phyloP scores from a whole-genome alignment of 1,140 invertebrate genomes.

The Drosophila ambigua region DNA sequence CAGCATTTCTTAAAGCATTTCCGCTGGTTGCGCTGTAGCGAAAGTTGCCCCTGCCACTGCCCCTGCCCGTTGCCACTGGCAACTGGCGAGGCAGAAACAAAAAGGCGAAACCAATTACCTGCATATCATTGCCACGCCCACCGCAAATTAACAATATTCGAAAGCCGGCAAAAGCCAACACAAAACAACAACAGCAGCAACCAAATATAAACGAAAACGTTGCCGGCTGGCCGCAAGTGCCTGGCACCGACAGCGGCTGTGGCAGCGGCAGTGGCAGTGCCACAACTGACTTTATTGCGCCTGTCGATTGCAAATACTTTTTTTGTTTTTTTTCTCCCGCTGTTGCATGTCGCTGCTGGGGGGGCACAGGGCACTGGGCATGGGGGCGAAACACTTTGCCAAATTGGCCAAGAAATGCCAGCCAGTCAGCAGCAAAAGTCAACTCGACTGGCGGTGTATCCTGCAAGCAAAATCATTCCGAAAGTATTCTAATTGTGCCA shows the following conservation, averaged over 20 bases:
- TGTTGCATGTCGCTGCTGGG: conserved; percentile 56
- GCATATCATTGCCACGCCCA: conserved; percentile 57
- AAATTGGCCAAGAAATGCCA: conserved; percentile 74
- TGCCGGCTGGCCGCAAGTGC: conserved; percentile 56
- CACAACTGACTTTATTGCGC: conserved; percentile 64
- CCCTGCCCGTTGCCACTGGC: conserved; percentile 22
- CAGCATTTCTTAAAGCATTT: conserved; percentile 28
- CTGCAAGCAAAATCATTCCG: too few relatives aligned
- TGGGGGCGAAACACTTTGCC: conserved; percentile 68
- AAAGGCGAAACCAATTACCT: conserved; percentile 53
- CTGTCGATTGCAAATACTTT: conserved; percentile 67
- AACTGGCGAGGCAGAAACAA: conserved; percentile 49
- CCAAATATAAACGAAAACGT: conserved; percentile 28
- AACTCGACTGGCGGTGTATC: neutral
- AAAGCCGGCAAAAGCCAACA: conserved; percentile 6
- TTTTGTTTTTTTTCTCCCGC: conserved; percentile 9
- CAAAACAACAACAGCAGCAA: conserved; percentile 5
- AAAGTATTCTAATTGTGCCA: too few relatives aligned
- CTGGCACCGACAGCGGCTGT: conserved; percentile 51
- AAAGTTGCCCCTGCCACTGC: too few relatives aligned
- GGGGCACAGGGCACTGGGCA: neutral
- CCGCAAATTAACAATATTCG: conserved; percentile 57
- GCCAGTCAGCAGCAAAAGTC: conserved; percentile 32
- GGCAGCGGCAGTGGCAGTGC: conserved; percentile 12
- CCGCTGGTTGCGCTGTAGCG: neutral